Percentiles rank a stretch among this genome's conserved stretches.
Conservation (phyloP, 2,113 vertebrate species). For the Willisornis vidua region DNA sequence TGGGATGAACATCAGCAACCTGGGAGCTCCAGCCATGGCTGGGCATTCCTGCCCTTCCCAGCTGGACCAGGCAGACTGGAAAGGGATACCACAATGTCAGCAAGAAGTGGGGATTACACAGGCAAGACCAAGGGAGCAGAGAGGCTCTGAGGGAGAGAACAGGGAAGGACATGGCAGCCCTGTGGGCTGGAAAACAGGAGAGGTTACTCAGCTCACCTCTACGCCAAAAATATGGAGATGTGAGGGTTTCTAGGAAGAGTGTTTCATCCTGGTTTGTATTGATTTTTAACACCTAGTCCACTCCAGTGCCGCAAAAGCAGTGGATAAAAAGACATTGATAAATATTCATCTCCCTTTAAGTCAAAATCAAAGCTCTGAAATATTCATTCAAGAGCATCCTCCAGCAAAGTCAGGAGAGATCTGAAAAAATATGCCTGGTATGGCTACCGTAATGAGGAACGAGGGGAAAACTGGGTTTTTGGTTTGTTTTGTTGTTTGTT, state of each 20-base stretch:
- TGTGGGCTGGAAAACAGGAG: not conserved
- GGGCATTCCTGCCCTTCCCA: not conserved
- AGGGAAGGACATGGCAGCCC: not conserved
- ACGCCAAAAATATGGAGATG: not conserved
- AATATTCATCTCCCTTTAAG: constrained; percentile 32
- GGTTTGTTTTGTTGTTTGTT: too few species aligned
- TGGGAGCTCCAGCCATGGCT: accelerated
- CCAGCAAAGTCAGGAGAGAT: constrained; percentile 41
- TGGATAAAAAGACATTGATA: not conserved
- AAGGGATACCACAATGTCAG: not conserved
- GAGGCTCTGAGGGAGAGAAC: not conserved
- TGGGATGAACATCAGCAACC: not conserved
- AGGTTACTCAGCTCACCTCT: not conserved
- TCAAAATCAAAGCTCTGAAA: constrained; percentile 51
- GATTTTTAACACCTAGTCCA: not conserved
- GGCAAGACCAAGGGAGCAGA: not conserved
- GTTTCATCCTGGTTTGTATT: not conserved
- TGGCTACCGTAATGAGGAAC: not conserved
- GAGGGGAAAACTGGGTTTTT: not conserved
- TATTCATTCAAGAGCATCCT: constrained; percentile 12
- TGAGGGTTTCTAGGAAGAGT: not conserved
- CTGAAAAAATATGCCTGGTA: not conserved
- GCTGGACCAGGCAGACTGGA: not conserved
- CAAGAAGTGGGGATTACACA: not conserved
- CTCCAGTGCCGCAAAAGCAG: not conserved